Evolutionary conservation across 2,797 vertebrate genomes (phyloP), one percentile per base, ranked within the genome.

Genomic region (Pipistrellus pipistrellus): DNA sequence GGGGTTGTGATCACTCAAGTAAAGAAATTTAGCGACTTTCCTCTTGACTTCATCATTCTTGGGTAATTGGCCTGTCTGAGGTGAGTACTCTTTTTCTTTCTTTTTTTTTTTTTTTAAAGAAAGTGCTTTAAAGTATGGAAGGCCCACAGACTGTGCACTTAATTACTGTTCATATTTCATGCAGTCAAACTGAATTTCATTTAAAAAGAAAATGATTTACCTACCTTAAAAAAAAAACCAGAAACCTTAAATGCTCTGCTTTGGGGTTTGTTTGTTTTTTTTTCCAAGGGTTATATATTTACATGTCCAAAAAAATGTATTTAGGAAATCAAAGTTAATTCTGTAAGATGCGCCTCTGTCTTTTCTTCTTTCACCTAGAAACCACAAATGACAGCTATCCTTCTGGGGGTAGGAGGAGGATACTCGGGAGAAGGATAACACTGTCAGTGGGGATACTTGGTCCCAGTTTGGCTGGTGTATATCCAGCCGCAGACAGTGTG

Each of bases 1-100:
- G 98, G 98, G 98, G 99, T 99, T 99, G 98, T 99, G 99, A 99
- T 99, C 98, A 98, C 98, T 99, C 99, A 99, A 99, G 99, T 99
- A 99, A 99, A 99, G 99, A 99, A 99, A 99, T 99, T 99, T 98
- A 98, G 98, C 98, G 98, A 98, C 98, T 98, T 99, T 98, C 98
- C 98, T 98, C 98, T 98, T 98, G 98, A 98, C 98, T 99, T 98
- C 98, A 99, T 99, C 98, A 98, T 98, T 99, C 98, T 98, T 98
- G 98, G 98, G 98, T 99, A 99, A 98, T 99, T 99, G 98, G 98
- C 98, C 98, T 99, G 98, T 99, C 98, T 99, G 98, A 98, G 98
- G 98, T 99, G 98, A 98, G 98, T 98, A 98, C 96, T 98, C 69
- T n/a, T 97, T 97, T 97, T 96, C 6, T 94, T 96, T 95, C 97